Evolutionary conservation across 2,888 invertebrate genomes (phyloP), one percentile per base, ranked within the genome.

Genomic region (Lepidochrysops patricia): DNA sequence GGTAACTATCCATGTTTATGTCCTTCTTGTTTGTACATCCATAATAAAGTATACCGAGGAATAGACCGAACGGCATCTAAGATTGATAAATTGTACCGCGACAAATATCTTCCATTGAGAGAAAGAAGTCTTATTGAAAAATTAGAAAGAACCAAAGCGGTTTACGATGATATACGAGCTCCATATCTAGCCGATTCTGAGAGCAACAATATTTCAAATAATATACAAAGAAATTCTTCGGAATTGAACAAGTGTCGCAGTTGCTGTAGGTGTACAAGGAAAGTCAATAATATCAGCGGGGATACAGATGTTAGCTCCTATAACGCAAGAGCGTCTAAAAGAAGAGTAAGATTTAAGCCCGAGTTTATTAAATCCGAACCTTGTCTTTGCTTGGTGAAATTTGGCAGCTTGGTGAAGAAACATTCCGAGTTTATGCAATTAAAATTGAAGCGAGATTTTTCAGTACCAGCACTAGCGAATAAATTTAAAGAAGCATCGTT

Each of bases 361-460:
- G 80, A 80, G 66, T 67, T 71, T 58, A 75, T 77, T 32, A 71
- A 66, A 57, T 83, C 82, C 3, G 82, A 80, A 54, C 79, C 81
- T 12, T 80, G 82, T 64, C 76, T 77, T 2, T 79, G 79, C 63
- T 68, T 73, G 2, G 66, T 67, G 57, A 69, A 74, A 66, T 62
- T 73, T 26, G 68, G 70, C 49, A 69, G 63, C 50, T 60, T 66
- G 26, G 58, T 71, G 15, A 73, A 69, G 61, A 66, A 60, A 27
- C 62, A 66, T 6, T 71, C 72, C 0, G 70, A 64, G 13, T 64
- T 65, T 37, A 57, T 67, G 2, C 32, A 67, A 2, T 69, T 63
- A 57, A 73, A 67, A 61, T 57, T 67, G 9, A 63, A 50, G 1
- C 61, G 56, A 7, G 60, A 62, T 49, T 61, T 63, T 25, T 61